A percentile compares a stretch with the other conserved stretches of the same genome.
These are phyloP conservation scores for Cyclophora albipunctata DNA, from an alignment of 2,888 invertebrate species.

Conservation along the genomic window DNA sequence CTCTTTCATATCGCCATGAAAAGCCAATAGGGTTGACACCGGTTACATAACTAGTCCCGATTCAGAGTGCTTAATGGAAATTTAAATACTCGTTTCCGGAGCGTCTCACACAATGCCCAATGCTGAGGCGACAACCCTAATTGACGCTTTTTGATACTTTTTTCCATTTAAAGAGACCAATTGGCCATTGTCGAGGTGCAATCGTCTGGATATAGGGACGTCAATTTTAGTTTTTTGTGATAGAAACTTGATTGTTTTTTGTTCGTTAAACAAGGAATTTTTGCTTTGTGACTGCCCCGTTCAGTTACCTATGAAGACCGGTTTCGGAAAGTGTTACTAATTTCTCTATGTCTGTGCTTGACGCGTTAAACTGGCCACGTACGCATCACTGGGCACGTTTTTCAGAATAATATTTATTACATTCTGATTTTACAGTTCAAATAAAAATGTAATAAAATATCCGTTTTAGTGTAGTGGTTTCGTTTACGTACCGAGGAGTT, in stretches of 20 bases:
- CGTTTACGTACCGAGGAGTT: too few species aligned
- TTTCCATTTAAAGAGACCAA: constrained; percentile 61
- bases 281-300: constrained; percentile 30
- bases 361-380: too few species aligned
- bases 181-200: constrained; percentile 61
- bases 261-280: constrained; percentile 31
- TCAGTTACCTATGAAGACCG: constrained; percentile 24
- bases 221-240: constrained; percentile 29
- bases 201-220: constrained; percentile 36
- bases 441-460: too few species aligned
- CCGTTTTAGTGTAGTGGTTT: too few species aligned
- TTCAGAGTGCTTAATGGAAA: constrained; percentile 66
- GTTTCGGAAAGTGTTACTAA: too few species aligned
- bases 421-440: too few species aligned
- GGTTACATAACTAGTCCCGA: constrained; percentile 31
- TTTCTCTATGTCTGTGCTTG: too few species aligned
- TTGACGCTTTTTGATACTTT: constrained; percentile 47
- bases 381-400: too few species aligned
- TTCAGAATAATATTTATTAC: too few species aligned
- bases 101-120: constrained; percentile 32
- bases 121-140: constrained; percentile 51
- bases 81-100: constrained; percentile 68
- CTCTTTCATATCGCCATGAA: constrained; percentile 14
- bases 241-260: constrained; percentile 21
- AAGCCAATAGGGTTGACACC: constrained; percentile 29